Base-by-base conservation (phyloP, 2,888 invertebrate species). In the Pasiphila rectangulata region DNA sequence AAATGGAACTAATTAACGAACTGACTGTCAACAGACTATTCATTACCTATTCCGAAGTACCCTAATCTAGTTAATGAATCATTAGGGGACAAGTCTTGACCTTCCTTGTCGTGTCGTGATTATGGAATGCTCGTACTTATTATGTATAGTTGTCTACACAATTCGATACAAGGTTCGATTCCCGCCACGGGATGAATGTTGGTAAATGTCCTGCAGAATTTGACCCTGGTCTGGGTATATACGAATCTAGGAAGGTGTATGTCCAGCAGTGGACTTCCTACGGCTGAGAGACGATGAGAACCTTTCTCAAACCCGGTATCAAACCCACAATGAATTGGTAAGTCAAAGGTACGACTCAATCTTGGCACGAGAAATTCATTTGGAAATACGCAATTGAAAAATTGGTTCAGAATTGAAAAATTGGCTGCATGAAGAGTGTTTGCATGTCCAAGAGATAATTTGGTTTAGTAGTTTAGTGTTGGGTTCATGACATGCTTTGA, bases 51-150 rank as follows among this genome's bases (percentile, higher is more conserved):
- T 24, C 19, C 20, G 9, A 27, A 13, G 27, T 29, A 39, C 30
- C 36, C 24, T 56, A 51, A 56, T 56, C 51, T 32, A 20, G 12
- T 35, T 61, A 57, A 61, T 58, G 56, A 47, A 32, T 58, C 50
- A 61, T 59, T 45, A 57, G 60, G 53, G 52, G 57, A 61, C 57
- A 57, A 30, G 29, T 2, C 34, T 10, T 37, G 53, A 49, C 59
- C 61, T 58, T 51, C 29, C 36, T 34, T 47, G 50, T 16, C 43
- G 36, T 46, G 46, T 51, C 54, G 49, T 37, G 36, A 38, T 41
- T 46, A 36, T 34, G 45, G 54, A 49, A 56, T 47, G 40, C 29
- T 45, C 39, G 42, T 32, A 42, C 51, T 38, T 36, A 27, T 5
- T 7, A 15, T 13, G 20, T 27, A 27, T 27, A 29, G 36, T 16